A percentile compares a stretch with the other conserved stretches of the same genome.
phyloP scores from a whole-genome alignment of 2,113 vertebrate genomes.

The Barnardius zonarius region DNA sequence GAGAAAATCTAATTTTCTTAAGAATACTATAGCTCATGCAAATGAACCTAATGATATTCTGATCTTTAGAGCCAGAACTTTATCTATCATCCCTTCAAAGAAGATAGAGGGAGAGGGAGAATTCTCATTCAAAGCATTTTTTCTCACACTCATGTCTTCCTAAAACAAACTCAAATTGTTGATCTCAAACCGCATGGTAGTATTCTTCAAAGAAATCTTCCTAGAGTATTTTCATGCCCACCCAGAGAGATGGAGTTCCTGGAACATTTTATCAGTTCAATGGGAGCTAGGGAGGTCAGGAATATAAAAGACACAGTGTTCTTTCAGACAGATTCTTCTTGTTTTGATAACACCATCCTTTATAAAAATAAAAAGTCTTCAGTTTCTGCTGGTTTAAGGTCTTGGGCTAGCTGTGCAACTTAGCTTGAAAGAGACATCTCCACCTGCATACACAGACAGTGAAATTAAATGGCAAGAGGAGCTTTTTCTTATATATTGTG shows the following conservation, averaged over 20 bases:
- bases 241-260: not conserved
- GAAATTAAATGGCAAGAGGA: not conserved
- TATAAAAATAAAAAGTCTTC: not conserved
- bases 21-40: not conserved
- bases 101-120: not conserved
- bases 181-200: not conserved
- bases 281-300: not conserved
- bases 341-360: slow-evolving; percentile 3
- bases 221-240: slow-evolving; percentile 4
- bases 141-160: not conserved
- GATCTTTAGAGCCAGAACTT: not conserved
- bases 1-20: not conserved
- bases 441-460: not conserved
- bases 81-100: not conserved
- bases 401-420: not conserved
- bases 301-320: slow-evolving; percentile 11
- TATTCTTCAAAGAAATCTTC: not conserved
- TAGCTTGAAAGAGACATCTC: not conserved
- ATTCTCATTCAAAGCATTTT: not conserved
- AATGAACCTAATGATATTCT: not conserved
- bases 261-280: not conserved
- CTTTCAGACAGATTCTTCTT: slow-evolving; percentile 31
- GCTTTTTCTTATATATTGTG: not conserved
- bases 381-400: slow-evolving; percentile 1
- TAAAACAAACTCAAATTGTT: not conserved